These are phyloP conservation scores for Vidua chalybeata DNA, from an alignment of 2,113 vertebrate species.

Conservation along the genomic window DNA sequence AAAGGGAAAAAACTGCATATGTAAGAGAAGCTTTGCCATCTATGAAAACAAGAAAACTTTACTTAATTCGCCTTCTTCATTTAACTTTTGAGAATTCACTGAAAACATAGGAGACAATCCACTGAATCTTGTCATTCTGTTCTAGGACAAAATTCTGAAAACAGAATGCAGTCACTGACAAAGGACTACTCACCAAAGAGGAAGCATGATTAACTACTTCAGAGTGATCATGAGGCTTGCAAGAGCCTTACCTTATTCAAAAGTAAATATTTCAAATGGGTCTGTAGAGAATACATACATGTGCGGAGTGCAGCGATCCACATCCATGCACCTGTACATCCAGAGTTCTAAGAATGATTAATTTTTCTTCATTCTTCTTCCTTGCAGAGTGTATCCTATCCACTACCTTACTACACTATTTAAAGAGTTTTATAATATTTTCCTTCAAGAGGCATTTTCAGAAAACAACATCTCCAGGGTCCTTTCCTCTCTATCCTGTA, in stretches of 20 bases:
- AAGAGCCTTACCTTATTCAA: background rate
- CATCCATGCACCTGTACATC: fast-evolving
- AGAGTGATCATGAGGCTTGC: background rate
- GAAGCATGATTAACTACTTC: background rate
- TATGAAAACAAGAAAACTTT: background rate
- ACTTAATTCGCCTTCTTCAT: background rate
- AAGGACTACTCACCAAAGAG: background rate
- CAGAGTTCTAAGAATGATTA: background rate
- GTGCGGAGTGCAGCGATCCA: background rate
- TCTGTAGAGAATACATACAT: background rate
- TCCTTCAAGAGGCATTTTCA: background rate
- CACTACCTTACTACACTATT: background rate
- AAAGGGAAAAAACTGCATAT: background rate
- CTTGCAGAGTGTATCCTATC: background rate
- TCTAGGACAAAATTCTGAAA: background rate
- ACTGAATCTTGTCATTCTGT: background rate
- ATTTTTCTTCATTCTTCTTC: background rate
- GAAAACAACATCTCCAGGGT: background rate
- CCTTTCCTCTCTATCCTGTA: background rate
- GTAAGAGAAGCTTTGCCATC: background rate
- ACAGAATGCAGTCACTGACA: background rate
- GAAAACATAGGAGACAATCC: background rate
- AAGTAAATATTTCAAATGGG: background rate
- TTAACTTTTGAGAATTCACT: background rate
- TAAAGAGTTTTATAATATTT: background rate